These are phyloP conservation scores for Ditylenchus weischeri DNA, from an alignment of 2,888 invertebrate species.

Conservation along the genomic window DNA sequence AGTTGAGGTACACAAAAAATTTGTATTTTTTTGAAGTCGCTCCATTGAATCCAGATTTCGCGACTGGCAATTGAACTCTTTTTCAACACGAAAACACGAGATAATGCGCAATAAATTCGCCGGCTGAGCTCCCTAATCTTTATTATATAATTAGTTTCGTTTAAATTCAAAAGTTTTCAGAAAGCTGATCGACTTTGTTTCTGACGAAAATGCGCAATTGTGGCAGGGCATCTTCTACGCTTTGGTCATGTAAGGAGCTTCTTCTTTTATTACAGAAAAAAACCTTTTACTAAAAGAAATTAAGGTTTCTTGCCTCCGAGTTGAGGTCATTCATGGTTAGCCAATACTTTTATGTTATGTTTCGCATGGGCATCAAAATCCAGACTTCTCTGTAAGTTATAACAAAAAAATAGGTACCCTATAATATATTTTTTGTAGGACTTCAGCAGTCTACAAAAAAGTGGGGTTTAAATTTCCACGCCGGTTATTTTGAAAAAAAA, in stretches of 20 bases:
- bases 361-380: slow-evolving; percentile 62
- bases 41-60: too few relatives aligned
- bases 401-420: too few relatives aligned
- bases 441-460: slow-evolving; percentile 62
- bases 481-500: too few relatives aligned
- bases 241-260: slow-evolving; percentile 49
- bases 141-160: too few relatives aligned
- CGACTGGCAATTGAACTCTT: too few relatives aligned
- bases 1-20: too few relatives aligned
- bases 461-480: slow-evolving; percentile 47
- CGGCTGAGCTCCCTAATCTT: too few relatives aligned
- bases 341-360: slow-evolving; percentile 62
- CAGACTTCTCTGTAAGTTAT: slow-evolving; percentile 58
- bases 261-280: too few relatives aligned
- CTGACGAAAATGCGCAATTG: slow-evolving; percentile 41
- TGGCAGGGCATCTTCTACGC: slow-evolving; percentile 54
- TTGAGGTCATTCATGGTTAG: slow-evolving; percentile 62
- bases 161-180: slow-evolving; percentile 44
- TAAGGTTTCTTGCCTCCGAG: slow-evolving; percentile 49
- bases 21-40: too few relatives aligned
- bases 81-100: too few relatives aligned
- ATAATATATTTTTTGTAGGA: slow-evolving; percentile 25
- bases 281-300: not conserved
- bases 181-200: slow-evolving; percentile 59
- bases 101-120: too few relatives aligned